A percentile compares a stretch with the other conserved stretches of the same genome.
These are phyloP conservation scores for Rhynchonycteris naso DNA, from an alignment of 2,797 vertebrate genomes.

Conservation along the genomic window DNA sequence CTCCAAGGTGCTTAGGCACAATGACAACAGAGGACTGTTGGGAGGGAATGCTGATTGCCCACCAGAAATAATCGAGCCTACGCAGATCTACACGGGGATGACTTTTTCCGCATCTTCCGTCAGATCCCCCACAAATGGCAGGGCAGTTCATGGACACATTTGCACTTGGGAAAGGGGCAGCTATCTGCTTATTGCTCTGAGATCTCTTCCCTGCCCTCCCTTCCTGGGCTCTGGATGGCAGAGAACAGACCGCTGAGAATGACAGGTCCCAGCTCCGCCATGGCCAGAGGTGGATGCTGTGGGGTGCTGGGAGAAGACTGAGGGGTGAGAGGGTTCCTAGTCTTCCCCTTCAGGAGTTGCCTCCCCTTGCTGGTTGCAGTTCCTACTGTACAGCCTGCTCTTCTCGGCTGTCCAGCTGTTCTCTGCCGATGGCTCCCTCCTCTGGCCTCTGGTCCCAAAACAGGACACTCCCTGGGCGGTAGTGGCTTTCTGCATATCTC, in stretches of 20 bases:
- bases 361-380: rapidly evolving
- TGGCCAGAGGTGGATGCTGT: not conserved
- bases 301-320: rapidly evolving
- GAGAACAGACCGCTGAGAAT: not conserved
- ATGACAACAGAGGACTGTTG: rapidly evolving
- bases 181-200: rapidly evolving
- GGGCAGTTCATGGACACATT: rapidly evolving
- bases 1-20: not conserved
- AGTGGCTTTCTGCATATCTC: not conserved
- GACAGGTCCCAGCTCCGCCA: not conserved
- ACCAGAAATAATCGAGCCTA: rapidly evolving
- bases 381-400: rapidly evolving
- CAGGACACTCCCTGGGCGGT: rapidly evolving
- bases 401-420: not conserved
- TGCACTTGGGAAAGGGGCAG: not conserved
- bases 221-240: not conserved
- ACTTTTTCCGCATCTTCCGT: not conserved
- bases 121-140: rapidly evolving
- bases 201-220: not conserved
- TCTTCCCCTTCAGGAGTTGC: no score
- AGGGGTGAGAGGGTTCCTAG: no score
- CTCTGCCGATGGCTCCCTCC: not conserved
- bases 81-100: not conserved
- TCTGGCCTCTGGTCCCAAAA: not conserved
- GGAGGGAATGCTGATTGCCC: not conserved